These are phyloP conservation scores for Hoplostethus atlanticus DNA, from an alignment of 2,797 vertebrate species.

Conservation along the genomic window DNA sequence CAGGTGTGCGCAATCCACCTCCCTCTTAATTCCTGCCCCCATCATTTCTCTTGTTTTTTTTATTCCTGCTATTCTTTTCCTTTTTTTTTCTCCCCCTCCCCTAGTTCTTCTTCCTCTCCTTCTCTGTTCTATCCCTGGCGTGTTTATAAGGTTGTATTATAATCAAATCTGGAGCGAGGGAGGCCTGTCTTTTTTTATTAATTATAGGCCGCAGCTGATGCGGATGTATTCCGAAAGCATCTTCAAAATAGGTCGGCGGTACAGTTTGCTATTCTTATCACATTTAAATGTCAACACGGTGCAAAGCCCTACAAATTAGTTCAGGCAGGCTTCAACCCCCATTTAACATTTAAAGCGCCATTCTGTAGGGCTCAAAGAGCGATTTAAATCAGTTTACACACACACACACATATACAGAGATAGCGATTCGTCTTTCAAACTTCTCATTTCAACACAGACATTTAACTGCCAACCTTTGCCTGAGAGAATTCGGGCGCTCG, in stretches of 20 bases:
- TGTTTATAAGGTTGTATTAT: slow-evolving; percentile 98
- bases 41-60: slow-evolving; percentile 86
- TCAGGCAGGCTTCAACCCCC: slow-evolving; percentile 92
- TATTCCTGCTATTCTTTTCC: slow-evolving; percentile 83
- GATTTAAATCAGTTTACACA: slow-evolving; percentile 89
- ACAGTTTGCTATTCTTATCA: slow-evolving; percentile 94
- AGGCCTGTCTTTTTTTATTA: slow-evolving; percentile 95
- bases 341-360: slow-evolving; percentile 92
- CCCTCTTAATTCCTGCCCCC: slow-evolving; percentile 97
- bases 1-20: slow-evolving; percentile 99
- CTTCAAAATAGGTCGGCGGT: slow-evolving; percentile 90
- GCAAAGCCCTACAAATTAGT: slow-evolving; percentile 93
- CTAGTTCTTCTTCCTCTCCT: slow-evolving; percentile 77
- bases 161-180: slow-evolving; percentile 98
- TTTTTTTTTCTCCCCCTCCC: slow-evolving; percentile 73
- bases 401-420: slow-evolving; percentile 73
- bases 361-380: slow-evolving; percentile 88
- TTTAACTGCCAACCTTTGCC: slow-evolving; percentile 86
- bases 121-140: slow-evolving; percentile 88
- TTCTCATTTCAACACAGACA: slow-evolving; percentile 87
- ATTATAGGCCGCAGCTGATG: slow-evolving; percentile 97
- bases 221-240: slow-evolving; percentile 89
- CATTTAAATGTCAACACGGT: slow-evolving; percentile 93
- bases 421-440: slow-evolving; percentile 86
- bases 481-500: slow-evolving; percentile 72